Evolutionary conservation across 2,797 vertebrate genomes (phyloP), one percentile per base, ranked within the genome.

Genomic region (Ataeniobius toweri): DNA sequence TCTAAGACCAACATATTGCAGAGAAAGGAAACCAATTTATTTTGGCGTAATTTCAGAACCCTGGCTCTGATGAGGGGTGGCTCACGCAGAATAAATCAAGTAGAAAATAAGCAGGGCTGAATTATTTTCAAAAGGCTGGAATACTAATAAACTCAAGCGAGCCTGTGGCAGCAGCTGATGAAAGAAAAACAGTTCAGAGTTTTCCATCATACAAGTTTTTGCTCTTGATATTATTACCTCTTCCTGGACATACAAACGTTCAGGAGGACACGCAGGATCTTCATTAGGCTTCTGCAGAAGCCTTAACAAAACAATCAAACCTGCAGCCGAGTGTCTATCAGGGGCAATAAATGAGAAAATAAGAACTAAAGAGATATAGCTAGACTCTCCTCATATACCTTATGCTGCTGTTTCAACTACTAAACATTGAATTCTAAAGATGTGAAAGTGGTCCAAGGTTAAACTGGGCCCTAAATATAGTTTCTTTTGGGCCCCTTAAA

Each of bases 21-120:
- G 79, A 84, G 86, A 86, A 88, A 85, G 85, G 83, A 88, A 88
- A 91, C 82, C 86, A 85, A 90, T 95, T 95, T 95, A 87, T 79
- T 90, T 92, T 95, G 92, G 92, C 91, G 85, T 82, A 51, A 80
- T 90, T 89, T 92, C 92, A 93, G 91, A 93, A 89, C 91, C 89
- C 79, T 6, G 67, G 91, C 63, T 71, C 90, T 91, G 92, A 93
- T 90, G 91, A 93, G 88, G 87, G 87, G 90, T 86, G 86, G 83
- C 79, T 90, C 81, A 86, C 85, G 75, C 86, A 82, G 82, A 88
- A 83, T 87, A 94, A 94, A 92, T 93, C 88, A 89, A 93, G 89
- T 88, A 91, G 90, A 94, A 95, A 94, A 93, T 93, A 92, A 93
- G 92, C 90, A 86, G 87, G 65, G 89, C 85, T 89, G 92, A 94